phyloP scores from a whole-genome alignment of 1,140 invertebrate genomes.

The Listronotus oregonensis region DNA sequence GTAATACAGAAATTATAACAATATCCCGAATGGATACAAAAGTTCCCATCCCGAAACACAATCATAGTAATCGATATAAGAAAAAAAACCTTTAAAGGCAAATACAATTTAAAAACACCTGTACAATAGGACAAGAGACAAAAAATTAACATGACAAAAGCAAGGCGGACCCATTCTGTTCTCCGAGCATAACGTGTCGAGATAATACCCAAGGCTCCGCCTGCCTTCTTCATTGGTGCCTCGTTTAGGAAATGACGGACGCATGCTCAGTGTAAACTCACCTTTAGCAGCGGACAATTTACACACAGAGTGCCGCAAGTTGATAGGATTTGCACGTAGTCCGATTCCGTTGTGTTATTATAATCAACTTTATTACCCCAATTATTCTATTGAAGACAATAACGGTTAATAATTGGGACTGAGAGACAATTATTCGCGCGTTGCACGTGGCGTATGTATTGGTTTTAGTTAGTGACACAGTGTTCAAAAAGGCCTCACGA shows the following conservation, averaged over 20 bases:
- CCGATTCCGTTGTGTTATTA: slow-evolving; percentile 36
- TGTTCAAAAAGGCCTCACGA: slow-evolving; percentile 52
- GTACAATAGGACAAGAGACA: slow-evolving; percentile 56
- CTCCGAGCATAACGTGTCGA: slow-evolving; percentile 52
- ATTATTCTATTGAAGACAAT: slow-evolving; percentile 17
- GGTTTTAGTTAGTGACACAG: slow-evolving; percentile 28
- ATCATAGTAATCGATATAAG: slow-evolving; percentile 31
- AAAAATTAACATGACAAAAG: slow-evolving; percentile 57
- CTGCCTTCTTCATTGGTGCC: slow-evolving; percentile 46
- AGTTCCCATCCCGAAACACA: slow-evolving; percentile 10
- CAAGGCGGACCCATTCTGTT: slow-evolving; percentile 49
- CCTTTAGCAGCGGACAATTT: slow-evolving; percentile 39
- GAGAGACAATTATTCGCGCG: slow-evolving; percentile 21
- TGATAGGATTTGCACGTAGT: slow-evolving; percentile 49
- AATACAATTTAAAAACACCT: slow-evolving; percentile 55
- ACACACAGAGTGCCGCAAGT: slow-evolving; percentile 50
- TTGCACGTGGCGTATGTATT: slow-evolving; percentile 8
- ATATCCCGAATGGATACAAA: slow-evolving; percentile 2
- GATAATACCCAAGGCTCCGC: slow-evolving; percentile 50
- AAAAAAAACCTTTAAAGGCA: slow-evolving; percentile 39
- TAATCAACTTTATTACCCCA: slow-evolving; percentile 29
- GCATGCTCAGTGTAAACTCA: slow-evolving; percentile 45
- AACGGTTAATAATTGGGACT: slow-evolving; percentile 23
- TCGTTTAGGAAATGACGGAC: slow-evolving; percentile 23
- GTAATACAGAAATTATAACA: slow-evolving; percentile 23